Evolutionary conservation across 2,888 invertebrate genomes (phyloP), one percentile per base, ranked within the genome.

Genomic region (Perizoma affinitatum): DNA sequence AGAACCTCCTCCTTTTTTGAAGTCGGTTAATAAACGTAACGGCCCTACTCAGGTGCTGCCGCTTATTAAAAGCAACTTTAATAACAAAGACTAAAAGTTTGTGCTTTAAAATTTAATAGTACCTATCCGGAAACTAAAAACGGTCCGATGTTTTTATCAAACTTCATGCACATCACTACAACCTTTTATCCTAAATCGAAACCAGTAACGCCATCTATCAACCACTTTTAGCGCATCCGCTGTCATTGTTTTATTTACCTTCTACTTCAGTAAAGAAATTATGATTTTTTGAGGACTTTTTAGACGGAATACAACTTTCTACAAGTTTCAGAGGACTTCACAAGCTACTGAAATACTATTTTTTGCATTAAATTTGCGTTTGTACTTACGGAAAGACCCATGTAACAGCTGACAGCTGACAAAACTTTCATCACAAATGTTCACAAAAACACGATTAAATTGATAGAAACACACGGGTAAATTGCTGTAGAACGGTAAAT

Each of bases 401-500:
- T 69, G 67, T 62, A 84, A 56, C 85, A 87, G 83, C 84, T 90
- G 90, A 84, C 90, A 90, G 70, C 89, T 90, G 90, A 89, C 90
- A 89, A 87, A 88, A 86, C 84, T 86, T 85, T 86, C 74, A 67
- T 80, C 90, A 88, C 90, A 90, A 88, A 90, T 89, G 88, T 82
- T 84, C 88, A 87, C 86, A 84, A 86, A 87, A 87, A 80, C 86
- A 82, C 84, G 58, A 66, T 66, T 78, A 81, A 74, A 75, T 65
- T 48, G 66, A 58, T 38, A 61, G 71, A 79, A 80, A 76, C 75
- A 74, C 85, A 74, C 70, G 51, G 74, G 72, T 73, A 70, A 54
- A 61, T 65, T 50, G 58, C 68, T 50, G 40, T 50, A 55, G 45
- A 64, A 58, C 45, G 46, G 63, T 61, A 75, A 85, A 82, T 54